These are phyloP conservation scores for Arizona elegans DNA, from an alignment of 2,113 vertebrate species.

Conservation along the genomic window DNA sequence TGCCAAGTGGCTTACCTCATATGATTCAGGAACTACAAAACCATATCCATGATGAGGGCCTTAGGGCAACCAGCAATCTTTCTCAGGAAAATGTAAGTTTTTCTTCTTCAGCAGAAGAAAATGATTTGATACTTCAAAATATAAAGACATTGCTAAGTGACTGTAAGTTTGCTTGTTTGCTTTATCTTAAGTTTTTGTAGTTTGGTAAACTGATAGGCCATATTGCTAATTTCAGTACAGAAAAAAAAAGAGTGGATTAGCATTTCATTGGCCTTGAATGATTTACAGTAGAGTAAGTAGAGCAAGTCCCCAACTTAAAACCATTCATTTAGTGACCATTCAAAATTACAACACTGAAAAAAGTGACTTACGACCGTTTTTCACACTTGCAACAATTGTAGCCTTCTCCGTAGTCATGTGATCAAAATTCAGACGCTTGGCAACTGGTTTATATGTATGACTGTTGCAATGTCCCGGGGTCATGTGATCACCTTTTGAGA, in stretches of 20 bases:
- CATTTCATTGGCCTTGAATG: neutral
- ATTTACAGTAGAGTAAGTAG: neutral
- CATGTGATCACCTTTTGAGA: neutral
- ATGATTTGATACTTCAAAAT: neutral
- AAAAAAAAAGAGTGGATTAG: neutral
- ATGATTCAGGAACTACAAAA: conserved; percentile 99
- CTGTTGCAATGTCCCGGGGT: neutral
- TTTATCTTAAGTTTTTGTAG: too few species aligned
- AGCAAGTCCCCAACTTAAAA: neutral
- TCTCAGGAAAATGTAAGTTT: conserved; percentile 98
- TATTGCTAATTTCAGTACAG: neutral
- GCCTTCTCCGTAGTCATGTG: neutral
- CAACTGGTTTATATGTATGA: neutral
- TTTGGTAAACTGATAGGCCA: neutral
- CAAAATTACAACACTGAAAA: neutral
- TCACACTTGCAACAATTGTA: neutral
- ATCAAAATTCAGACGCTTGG: neutral
- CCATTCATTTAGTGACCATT: neutral
- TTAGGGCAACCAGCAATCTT: conserved; percentile 97
- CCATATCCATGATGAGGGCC: conserved; percentile 96
- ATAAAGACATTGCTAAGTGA: too few species aligned
- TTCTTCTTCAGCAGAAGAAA: neutral
- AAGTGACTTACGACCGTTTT: neutral
- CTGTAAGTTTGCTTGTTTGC: neutral
- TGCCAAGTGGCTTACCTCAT: conserved; percentile 93